Evolutionary conservation across 2,797 vertebrate genomes (phyloP).

Genomic region (Crenichthys baileyi): DNA sequence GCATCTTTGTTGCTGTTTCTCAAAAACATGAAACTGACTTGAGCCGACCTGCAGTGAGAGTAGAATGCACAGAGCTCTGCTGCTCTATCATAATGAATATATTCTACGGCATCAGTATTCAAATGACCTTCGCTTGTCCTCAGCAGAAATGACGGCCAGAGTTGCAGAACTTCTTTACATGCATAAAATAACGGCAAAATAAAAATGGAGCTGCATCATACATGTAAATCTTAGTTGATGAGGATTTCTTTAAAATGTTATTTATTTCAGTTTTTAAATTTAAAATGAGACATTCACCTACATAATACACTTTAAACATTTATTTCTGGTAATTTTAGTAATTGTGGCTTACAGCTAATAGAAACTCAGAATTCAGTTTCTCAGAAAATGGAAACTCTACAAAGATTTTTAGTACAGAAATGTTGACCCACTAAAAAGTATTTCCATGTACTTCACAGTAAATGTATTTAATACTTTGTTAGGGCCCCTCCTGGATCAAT

Average conservation of each 20-base stretch:
- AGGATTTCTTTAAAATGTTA: background rate
- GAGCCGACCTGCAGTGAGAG: background rate
- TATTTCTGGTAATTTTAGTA: too few relatives aligned
- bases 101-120: background rate
- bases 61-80: constrained; percentile 13
- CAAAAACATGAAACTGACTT: background rate
- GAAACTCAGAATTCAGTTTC: too few relatives aligned
- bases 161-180: background rate
- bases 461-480: background rate
- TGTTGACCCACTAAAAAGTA: too few relatives aligned
- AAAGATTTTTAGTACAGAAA: background rate
- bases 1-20: constrained; percentile 2
- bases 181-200: background rate
- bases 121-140: constrained; percentile 2
- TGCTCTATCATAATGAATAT: background rate
- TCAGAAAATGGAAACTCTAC: too few relatives aligned
- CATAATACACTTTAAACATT: too few relatives aligned
- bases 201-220: background rate
- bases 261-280: background rate
- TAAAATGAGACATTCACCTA: background rate
- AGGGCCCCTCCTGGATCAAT: background rate
- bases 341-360: too few relatives aligned
- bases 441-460: background rate
- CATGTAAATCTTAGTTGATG: background rate
- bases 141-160: constrained; percentile 11